phyloP scores from a whole-genome alignment of 2,113 vertebrate species.

The Marcusenius ussheri region DNA sequence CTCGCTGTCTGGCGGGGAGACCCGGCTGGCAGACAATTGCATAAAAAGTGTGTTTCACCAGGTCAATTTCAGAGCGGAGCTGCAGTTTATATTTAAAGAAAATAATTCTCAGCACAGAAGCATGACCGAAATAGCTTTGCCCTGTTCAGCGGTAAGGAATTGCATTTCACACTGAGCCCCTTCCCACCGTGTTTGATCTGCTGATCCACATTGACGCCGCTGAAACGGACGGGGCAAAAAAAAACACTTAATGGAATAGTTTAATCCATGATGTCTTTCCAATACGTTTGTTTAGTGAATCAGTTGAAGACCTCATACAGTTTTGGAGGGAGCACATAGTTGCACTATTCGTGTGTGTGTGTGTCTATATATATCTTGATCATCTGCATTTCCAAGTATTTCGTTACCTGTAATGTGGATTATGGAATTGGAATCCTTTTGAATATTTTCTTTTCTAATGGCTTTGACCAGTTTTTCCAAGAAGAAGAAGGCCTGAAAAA shows the following conservation, averaged over 20 bases:
- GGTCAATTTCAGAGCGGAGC: conserved; percentile 32
- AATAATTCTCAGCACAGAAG: conserved; percentile 27
- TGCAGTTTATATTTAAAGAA: conserved; percentile 27
- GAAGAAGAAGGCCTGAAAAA: not conserved
- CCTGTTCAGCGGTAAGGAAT: conserved; percentile 7
- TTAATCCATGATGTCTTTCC: not conserved
- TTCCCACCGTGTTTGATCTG: conserved; percentile 3
- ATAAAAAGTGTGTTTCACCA: conserved; percentile 20
- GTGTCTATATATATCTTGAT: not conserved
- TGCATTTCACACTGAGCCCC: not conserved
- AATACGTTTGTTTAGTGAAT: conserved; percentile 2
- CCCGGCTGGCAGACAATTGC: conserved; percentile 14
- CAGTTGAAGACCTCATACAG: not conserved
- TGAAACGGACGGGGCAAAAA: conserved; percentile 6
- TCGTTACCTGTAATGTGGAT: not conserved
- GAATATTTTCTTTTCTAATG: not conserved
- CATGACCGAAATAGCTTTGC: conserved; percentile 20
- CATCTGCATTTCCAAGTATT: not conserved
- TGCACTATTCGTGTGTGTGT: no score
- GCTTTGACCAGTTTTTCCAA: not conserved
- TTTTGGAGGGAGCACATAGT: not conserved
- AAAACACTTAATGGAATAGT: not conserved
- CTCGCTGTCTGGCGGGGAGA: conserved; percentile 9
- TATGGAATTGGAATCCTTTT: not conserved
- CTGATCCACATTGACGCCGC: conserved; percentile 22